Base-by-base conservation (phyloP, 2,113 vertebrate species). In the Onychorhynchus coronatus region DNA sequence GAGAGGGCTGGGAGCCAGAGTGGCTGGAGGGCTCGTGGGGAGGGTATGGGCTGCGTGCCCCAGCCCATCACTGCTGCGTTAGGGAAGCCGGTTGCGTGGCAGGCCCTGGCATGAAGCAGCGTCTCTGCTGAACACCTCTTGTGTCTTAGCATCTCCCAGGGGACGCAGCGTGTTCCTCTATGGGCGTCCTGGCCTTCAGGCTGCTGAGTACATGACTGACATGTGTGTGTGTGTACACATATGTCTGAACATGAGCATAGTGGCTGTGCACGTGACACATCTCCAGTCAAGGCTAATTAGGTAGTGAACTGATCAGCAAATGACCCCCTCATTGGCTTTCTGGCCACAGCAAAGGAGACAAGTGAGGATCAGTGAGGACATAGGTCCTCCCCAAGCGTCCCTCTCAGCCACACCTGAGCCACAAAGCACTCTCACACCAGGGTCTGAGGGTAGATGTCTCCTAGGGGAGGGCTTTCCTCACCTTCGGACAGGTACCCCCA, bases 61-160 rank as follows among this genome's bases (percentile, higher is more conserved):
- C 91, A 80, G 96, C 94, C 83, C 89, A 94, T 93, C 92, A 25
- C 68, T 5, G 6, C 91, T 88, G 86, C 3, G 4, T 15, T 87
- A 88, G 94, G 85, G 95, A 94, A 83, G 55, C 70, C 0, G 20
- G 66, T 70, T 89, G 85, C 1, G 0, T 74, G 90, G 70, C 95
- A 95, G 93, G 96, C 72, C 91, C 89, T 84, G 95, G 95, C 93
- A 94, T 66, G 95, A 96, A 95, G 50, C 33, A 70, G 68, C 1
- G 6, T 70, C 83, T 94, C 56, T 91, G 31, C 83, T 53, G 93
- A 92, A 27, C 67, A 37, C 33, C 22, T 77, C 71, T 85, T 50
- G 0, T 92, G 67, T 67, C 47, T 76, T 65, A 79, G 86, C 79
- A 83, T 91, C 89, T 96, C 72, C 86, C 72, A 49, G 41, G 58